Conservation (phyloP, 2,888 invertebrate genomes). For the Hyppa rectilinea region DNA sequence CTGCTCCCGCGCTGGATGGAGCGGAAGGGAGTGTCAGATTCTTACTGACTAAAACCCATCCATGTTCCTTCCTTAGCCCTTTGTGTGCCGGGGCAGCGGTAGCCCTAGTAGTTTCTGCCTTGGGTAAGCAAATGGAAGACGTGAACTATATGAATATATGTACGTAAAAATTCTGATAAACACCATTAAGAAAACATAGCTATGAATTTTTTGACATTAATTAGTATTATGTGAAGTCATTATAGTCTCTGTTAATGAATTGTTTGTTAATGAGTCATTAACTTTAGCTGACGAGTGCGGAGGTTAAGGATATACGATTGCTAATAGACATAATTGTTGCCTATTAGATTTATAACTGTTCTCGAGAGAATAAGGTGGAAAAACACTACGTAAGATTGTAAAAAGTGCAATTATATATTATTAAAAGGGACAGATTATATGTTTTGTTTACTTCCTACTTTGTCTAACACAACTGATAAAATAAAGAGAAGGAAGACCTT, state of each 20-base stretch:
- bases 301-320: background rate
- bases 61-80: too few relatives aligned
- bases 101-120: too few relatives aligned
- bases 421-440: background rate
- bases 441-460: conserved; percentile 8
- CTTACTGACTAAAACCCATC: too few relatives aligned
- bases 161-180: too few relatives aligned
- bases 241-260: background rate
- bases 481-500: background rate
- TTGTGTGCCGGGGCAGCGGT: too few relatives aligned
- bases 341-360: background rate
- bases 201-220: background rate
- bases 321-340: conserved; percentile 16
- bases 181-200: background rate
- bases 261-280: background rate
- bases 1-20: too few relatives aligned
- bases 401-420: background rate
- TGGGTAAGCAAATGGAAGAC: too few relatives aligned
- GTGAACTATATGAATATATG: too few relatives aligned
- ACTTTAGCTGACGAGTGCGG: background rate
- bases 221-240: too few relatives aligned
- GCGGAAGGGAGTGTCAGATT: too few relatives aligned
- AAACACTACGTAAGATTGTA: background rate
- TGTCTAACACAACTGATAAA: background rate
- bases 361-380: background rate